A percentile compares a stretch with the other conserved stretches of the same genome.
phyloP scores from a whole-genome alignment of 2,113 vertebrate genomes.

The Osmerus mordax region DNA sequence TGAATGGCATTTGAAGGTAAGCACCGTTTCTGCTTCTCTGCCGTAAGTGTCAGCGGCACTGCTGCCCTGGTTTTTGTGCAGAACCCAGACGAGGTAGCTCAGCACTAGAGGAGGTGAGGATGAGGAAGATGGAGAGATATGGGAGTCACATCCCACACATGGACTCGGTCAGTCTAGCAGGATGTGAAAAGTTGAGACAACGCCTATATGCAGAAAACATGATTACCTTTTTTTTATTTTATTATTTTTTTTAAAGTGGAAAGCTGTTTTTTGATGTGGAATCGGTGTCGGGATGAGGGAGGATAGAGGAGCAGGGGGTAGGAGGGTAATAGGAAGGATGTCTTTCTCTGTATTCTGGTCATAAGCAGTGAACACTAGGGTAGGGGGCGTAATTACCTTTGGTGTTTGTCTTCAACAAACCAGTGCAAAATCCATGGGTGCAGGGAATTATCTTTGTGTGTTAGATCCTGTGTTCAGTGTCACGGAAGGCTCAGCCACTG shows the following conservation, averaged over 20 bases:
- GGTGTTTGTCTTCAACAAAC: slow-evolving; percentile 46
- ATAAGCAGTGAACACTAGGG: background rate
- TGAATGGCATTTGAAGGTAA: slow-evolving; percentile 67
- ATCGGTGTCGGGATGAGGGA: no score
- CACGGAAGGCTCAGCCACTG: background rate
- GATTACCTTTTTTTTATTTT: slow-evolving; percentile 25
- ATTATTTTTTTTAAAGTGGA: slow-evolving; percentile 40
- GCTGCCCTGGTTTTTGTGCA: slow-evolving; percentile 8
- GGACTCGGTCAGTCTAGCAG: slow-evolving; percentile 14
- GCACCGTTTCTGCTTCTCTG: slow-evolving; percentile 29
- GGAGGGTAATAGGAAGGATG: no score
- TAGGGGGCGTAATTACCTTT: slow-evolving; percentile 48
- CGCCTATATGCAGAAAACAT: slow-evolving; percentile 9
- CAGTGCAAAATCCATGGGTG: slow-evolving; percentile 20
- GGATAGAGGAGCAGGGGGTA: no score
- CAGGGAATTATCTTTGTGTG: slow-evolving; percentile 41
- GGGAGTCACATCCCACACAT: background rate
- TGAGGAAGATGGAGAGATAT: background rate
- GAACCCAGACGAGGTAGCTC: slow-evolving; percentile 29
- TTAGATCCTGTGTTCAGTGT: slow-evolving; percentile 8
- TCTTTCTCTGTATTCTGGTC: background rate
- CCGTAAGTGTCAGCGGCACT: slow-evolving; percentile 9
- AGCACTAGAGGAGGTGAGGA: background rate
- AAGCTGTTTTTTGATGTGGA: slow-evolving; percentile 21
- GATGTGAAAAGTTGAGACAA: slow-evolving; percentile 52